phyloP scores from a whole-genome alignment of 1,140 invertebrate genomes.

The Maniola jurtina region DNA sequence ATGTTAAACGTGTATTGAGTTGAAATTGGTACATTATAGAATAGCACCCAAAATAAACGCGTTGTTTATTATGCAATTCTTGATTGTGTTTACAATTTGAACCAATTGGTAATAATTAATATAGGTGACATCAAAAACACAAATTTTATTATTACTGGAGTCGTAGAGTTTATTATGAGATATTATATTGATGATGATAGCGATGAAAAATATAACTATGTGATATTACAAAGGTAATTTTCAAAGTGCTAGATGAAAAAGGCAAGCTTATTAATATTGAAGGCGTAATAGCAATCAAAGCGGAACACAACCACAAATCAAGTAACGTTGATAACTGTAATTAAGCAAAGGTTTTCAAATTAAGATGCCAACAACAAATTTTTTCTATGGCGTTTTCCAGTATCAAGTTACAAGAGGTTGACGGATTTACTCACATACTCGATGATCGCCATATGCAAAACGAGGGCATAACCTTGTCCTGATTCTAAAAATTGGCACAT shows the following conservation, averaged over 20 bases:
- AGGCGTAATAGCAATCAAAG: too few species aligned
- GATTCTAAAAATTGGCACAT: conserved; percentile 72
- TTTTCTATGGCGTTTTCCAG: background rate
- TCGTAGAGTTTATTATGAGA: too few species aligned
- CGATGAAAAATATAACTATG: too few species aligned
- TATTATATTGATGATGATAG: too few species aligned
- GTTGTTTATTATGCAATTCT: background rate
- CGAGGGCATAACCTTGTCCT: conserved; percentile 68
- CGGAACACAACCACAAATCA: too few species aligned
- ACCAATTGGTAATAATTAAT: background rate
- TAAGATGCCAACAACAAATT: background rate
- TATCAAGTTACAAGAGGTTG: conserved; percentile 36
- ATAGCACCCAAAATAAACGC: background rate
- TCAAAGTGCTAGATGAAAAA: too few species aligned
- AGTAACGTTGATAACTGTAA: too few species aligned
- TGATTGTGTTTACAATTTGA: background rate
- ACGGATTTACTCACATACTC: conserved; percentile 19
- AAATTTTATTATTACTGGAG: too few species aligned
- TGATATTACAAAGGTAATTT: too few species aligned
- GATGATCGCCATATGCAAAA: conserved; percentile 42
- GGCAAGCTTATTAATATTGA: too few species aligned
- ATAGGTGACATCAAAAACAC: background rate
- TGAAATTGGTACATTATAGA: background rate
- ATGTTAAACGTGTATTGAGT: background rate
- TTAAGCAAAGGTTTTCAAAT: too few species aligned